Evolutionary conservation across 2,888 invertebrate genomes (phyloP).

Genomic region (Amblyjoppa fuscipennis): DNA sequence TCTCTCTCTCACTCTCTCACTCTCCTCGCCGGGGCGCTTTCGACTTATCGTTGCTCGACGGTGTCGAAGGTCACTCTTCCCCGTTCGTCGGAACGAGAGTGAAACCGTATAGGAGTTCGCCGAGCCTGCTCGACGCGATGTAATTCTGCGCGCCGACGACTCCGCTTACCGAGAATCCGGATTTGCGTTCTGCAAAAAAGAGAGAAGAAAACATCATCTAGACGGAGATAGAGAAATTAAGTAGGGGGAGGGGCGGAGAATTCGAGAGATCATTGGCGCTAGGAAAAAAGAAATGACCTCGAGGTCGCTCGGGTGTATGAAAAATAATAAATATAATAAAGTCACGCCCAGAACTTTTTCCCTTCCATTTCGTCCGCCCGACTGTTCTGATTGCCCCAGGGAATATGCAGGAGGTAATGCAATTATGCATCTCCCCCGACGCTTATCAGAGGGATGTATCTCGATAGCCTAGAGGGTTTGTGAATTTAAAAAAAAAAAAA

Average conservation of each 20-base stretch:
- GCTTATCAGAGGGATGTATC: not conserved
- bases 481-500: not conserved
- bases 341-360: constrained; percentile 9
- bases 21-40: not conserved
- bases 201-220: not conserved
- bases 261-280: not conserved
- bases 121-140: constrained; percentile 22
- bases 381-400: constrained; percentile 6
- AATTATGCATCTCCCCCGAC: not conserved
- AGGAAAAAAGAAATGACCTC: constrained; percentile 4
- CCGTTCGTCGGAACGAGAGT: constrained; percentile 6
- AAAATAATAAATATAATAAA: constrained; percentile 6
- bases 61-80: constrained; percentile 20
- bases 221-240: not conserved
- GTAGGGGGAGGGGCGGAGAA: not conserved
- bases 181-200: constrained; percentile 50
- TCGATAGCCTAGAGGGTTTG: not conserved
- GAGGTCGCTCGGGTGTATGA: not conserved
- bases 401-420: not conserved
- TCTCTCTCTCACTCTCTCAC: not conserved
- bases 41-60: constrained; percentile 13
- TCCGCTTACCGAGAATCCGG: constrained; percentile 14
- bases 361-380: not conserved
- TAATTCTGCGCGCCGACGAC: constrained; percentile 44
- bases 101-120: not conserved